Base-by-base conservation (phyloP, 2,113 vertebrate genomes). In the Climacteris rufus region DNA sequence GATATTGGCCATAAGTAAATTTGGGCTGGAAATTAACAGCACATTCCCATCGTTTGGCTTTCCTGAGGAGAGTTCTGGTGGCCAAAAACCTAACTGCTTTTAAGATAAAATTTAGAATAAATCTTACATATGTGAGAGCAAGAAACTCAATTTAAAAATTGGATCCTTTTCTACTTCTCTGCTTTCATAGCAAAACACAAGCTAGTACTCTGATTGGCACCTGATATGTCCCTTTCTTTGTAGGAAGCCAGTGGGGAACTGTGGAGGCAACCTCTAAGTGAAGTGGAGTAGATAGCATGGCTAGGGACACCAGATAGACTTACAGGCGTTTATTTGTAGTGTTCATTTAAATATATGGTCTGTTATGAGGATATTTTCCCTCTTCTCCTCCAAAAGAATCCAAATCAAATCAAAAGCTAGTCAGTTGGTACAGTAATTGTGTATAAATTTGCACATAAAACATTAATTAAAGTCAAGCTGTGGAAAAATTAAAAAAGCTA, bases 381-480 rank as follows among this genome's bases (percentile, higher is more conserved):
- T 81, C 14, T 77, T 50, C 63, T 95, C 23, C 22, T 82, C 70
- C 50, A 53, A 49, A 92, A 81, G 74, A 97, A 96, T 94, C 64
- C 44, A 94, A 95, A 94, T 65, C 54, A 94, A 97, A 89, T 83
- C 2, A 1, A 88, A 97, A 83, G 24, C 52, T 74, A 71, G 83
- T 94, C 94, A 82, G 8, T 66, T 84, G 31, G 42, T 61, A 52
- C 23, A n/a, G 52, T 89, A 93, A 82, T 83, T 84, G 77, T 95
- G 35, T 78, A 56, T 72, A 83, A 61, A 96, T 94, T 83, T 97
- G 39, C 77, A 86, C 65, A 81, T 81, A 91, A 94, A 93, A 83
- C 30, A 61, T 95, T 97, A 93, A 96, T 96, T 96, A 94, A 94
- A 97, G 49, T 90, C 89, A 93, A 70, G 83, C 54, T 83, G 71